These are phyloP conservation scores for Scolanthus callimorphus DNA, from an alignment of 92 coral and sea anemone genomes.

Conservation along the genomic window DNA sequence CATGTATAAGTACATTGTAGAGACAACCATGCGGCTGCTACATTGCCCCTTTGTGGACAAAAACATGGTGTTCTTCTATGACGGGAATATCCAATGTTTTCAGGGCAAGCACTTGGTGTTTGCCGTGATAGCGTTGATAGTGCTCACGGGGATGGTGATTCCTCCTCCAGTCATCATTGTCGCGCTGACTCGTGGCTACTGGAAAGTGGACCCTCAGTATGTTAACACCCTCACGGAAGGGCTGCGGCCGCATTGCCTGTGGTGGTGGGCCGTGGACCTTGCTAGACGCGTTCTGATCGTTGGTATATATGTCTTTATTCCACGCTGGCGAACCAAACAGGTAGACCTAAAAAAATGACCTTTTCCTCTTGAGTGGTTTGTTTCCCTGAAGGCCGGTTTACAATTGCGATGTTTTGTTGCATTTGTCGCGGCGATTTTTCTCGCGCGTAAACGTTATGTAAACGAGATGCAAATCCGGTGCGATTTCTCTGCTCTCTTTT, in stretches of 20 bases:
- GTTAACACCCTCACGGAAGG: slow-evolving; percentile 79
- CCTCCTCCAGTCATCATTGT: slow-evolving; percentile 69
- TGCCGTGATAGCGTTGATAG: slow-evolving; percentile 54
- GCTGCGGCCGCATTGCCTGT: slow-evolving; percentile 54
- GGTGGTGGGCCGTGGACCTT: slow-evolving; percentile 99
- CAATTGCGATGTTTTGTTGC: background rate
- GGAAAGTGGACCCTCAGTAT: slow-evolving; percentile 93
- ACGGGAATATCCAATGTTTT: slow-evolving; percentile 73
- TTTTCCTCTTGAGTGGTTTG: background rate
- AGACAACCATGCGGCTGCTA: slow-evolving; percentile 65
- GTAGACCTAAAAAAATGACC: slow-evolving; percentile 34
- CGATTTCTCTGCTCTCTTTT: no score
- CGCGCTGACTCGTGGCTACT: slow-evolving; percentile 56
- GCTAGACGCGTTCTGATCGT: slow-evolving; percentile 73
- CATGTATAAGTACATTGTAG: slow-evolving; percentile 73
- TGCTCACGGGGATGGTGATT: slow-evolving; percentile 34
- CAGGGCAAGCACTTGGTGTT: slow-evolving; percentile 60
- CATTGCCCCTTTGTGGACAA: slow-evolving; percentile 72
- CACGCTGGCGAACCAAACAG: slow-evolving; percentile 83
- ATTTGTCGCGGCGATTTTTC: no score
- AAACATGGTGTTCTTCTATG: slow-evolving; percentile 71
- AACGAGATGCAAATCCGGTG: no score
- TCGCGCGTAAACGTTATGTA: background rate
- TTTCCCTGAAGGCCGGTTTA: background rate
- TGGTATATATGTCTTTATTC: slow-evolving; percentile 69